Base-by-base conservation (phyloP, 1,140 invertebrate genomes). In the Elysia chlorotica region DNA sequence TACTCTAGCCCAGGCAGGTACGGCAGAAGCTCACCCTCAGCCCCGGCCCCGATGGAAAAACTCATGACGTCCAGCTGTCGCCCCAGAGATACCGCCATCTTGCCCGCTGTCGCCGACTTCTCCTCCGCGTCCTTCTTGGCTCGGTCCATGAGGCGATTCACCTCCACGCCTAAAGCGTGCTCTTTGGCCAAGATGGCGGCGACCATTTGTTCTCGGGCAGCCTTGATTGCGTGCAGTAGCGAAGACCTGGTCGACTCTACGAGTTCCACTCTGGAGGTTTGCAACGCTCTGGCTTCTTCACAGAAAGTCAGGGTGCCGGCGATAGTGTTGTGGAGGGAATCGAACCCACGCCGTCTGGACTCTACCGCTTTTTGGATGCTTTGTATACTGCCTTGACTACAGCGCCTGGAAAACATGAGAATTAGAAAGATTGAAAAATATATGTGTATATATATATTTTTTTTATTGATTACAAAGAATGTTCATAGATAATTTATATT, bases 331-430 rank as follows among this genome's bases (percentile, higher is more conserved):
- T 76, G 71, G 21, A 76, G 31, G 4, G 38, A 28, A 56, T 76
- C 68, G 23, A 76, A 28, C 0, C 36, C 25, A 2, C 28, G 41
- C 21, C 67, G 56, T 17, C 41, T 68, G 1, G 30, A 25, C 21
- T 57, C 67, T 0, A 76, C 67, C 14, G 75, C 75, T 2, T 73
- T n/a, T n/a, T n/a, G n/a, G n/a, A n/a, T n/a, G n/a, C n/a, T n/a
- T n/a, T n/a, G n/a, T n/a, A n/a, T n/a, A n/a, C n/a, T n/a, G n/a
- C n/a, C n/a, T n/a, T n/a, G n/a, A n/a, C n/a, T n/a, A n/a, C n/a
- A n/a, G n/a, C n/a, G n/a, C n/a, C n/a, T n/a, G n/a, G n/a, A n/a
- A n/a, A n/a, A n/a, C n/a, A n/a, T n/a, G n/a, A n/a, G n/a, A n/a
- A n/a, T n/a, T n/a, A n/a, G n/a, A n/a, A n/a, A n/a, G n/a, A n/a